A percentile compares a stretch with the other conserved stretches of the same genome.
Conservation (phyloP, 2,113 vertebrate genomes). For the Melanotaenia duboulayi region DNA sequence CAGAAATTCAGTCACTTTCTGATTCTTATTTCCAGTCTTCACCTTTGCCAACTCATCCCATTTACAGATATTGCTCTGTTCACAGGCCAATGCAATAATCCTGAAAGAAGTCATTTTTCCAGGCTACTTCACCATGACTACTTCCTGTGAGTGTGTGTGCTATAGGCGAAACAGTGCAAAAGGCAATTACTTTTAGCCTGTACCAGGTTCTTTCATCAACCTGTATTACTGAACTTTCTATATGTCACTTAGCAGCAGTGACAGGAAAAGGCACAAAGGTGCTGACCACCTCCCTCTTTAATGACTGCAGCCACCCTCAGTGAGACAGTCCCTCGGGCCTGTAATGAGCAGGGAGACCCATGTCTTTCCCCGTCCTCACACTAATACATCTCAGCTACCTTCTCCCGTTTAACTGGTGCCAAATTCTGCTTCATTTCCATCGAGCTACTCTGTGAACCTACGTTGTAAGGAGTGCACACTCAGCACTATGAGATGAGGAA, state of each 20-base stretch:
- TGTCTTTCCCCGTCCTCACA: constrained; percentile 27
- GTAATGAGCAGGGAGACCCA: constrained; percentile 25
- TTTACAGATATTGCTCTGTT: background rate
- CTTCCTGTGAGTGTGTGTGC: background rate
- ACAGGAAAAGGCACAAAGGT: constrained; percentile 42
- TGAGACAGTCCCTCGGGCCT: constrained; percentile 16
- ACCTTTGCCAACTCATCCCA: too few species aligned
- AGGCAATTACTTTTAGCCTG: constrained; percentile 10
- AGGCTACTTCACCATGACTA: background rate
- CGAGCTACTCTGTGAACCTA: constrained; percentile 33
- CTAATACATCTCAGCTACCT: constrained; percentile 62
- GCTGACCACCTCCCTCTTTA: constrained; percentile 37
- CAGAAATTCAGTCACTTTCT: background rate
- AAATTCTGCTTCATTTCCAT: constrained; percentile 57
- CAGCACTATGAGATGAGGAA: constrained; percentile 51
- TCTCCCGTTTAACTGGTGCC: constrained; percentile 56
- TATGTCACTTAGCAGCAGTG: constrained; percentile 3
- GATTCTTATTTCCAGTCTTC: background rate
- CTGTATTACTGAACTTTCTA: background rate
- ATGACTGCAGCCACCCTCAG: constrained; percentile 10
- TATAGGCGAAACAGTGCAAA: constrained; percentile 1
- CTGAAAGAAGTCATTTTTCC: constrained; percentile 1
- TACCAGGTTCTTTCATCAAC: constrained; percentile 23
- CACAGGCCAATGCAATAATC: background rate
- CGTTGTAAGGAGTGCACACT: constrained; percentile 53